Conservation (phyloP, 2,888 invertebrate species). For the Psylliodes chrysocephalus region DNA sequence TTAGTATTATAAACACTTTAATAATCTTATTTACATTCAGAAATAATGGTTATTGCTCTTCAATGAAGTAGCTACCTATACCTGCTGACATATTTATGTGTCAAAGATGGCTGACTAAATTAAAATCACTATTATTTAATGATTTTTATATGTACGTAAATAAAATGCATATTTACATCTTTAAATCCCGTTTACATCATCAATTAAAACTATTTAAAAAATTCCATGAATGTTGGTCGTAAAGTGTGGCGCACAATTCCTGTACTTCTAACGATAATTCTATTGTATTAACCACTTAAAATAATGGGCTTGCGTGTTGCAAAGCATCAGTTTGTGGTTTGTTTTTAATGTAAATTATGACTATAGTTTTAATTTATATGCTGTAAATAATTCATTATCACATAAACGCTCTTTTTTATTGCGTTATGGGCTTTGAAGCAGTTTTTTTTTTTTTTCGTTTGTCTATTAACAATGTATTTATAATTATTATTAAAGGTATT, state of each 20-base stretch:
- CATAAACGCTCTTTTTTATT: conserved; percentile 38
- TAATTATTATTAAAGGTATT: no score
- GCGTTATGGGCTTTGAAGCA: conserved; percentile 7
- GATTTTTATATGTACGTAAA: no score
- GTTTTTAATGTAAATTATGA: conserved; percentile 46
- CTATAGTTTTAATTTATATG: conserved; percentile 47
- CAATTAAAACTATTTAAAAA: neutral
- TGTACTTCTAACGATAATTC: conserved; percentile 33
- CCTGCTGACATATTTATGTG: no score
- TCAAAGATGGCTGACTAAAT: no score
- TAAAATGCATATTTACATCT: no score
- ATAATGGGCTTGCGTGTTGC: conserved; percentile 39
- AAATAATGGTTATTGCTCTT: no score
- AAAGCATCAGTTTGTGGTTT: conserved; percentile 41
- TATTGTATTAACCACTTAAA: conserved; percentile 38
- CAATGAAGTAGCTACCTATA: no score
- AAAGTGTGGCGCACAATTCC: conserved; percentile 13
- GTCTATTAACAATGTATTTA: neutral
- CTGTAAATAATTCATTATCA: conserved; percentile 43
- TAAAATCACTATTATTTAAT: no score
- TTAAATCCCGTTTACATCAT: no score
- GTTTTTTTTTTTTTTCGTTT: conserved; percentile 5
- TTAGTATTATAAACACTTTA: no score
- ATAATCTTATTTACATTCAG: no score
- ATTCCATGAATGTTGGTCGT: conserved; percentile 11